phyloP scores from a whole-genome alignment of 2,888 invertebrate species.

The Chloroclysta siterata region DNA sequence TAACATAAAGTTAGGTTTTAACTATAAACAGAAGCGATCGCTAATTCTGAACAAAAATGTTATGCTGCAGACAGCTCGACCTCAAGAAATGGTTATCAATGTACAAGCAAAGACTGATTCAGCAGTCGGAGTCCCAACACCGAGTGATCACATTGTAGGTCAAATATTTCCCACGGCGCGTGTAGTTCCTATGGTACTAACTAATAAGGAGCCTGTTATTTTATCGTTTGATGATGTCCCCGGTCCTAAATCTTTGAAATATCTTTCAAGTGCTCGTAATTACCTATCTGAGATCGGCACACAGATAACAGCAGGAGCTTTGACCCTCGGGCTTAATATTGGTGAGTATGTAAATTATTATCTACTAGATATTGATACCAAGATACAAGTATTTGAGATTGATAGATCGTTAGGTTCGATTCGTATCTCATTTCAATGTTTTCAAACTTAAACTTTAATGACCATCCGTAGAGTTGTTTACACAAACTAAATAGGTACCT shows the following conservation, averaged over 20 bases:
- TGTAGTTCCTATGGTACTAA: constrained; percentile 64
- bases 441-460: too few relatives aligned
- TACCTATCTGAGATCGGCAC: constrained; percentile 87
- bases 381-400: too few relatives aligned
- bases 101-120: constrained; percentile 32
- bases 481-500: too few relatives aligned
- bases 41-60: constrained; percentile 42
- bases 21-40: constrained; percentile 46
- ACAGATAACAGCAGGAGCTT: constrained; percentile 82
- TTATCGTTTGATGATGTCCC: constrained; percentile 87
- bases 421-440: too few relatives aligned
- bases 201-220: constrained; percentile 63
- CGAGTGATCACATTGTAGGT: constrained; percentile 30
- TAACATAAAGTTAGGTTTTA: constrained; percentile 43
- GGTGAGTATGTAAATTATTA: constrained; percentile 59
- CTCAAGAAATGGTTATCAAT: constrained; percentile 44
- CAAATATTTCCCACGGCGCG: constrained; percentile 62
- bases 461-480: too few relatives aligned
- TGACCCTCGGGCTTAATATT: constrained; percentile 80
- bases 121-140: constrained; percentile 6
- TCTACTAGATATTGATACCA: too few relatives aligned
- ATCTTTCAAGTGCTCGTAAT: constrained; percentile 84
- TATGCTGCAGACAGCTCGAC: constrained; percentile 50
- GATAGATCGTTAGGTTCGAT: too few relatives aligned
- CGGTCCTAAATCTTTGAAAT: constrained; percentile 84